Conservation (phyloP, 2,113 vertebrate genomes). For the Carassius carassius region DNA sequence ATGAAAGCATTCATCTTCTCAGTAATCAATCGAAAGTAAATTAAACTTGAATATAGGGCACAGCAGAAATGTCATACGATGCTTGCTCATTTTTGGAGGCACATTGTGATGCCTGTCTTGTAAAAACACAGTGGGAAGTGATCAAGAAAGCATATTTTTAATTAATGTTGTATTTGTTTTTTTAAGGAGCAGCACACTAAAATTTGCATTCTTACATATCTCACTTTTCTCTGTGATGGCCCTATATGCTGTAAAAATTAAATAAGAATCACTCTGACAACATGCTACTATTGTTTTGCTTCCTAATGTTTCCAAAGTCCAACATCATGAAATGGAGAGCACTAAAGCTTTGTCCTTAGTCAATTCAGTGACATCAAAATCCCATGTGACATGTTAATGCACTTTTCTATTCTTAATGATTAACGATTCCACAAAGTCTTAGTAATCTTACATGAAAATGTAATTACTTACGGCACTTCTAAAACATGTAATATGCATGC, state of each 20-base stretch:
- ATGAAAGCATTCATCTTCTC: slow-evolving; percentile 75
- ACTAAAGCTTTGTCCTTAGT: neutral
- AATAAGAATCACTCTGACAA: neutral
- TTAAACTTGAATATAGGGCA: slow-evolving; percentile 77
- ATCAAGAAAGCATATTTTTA: neutral
- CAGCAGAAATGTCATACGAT: slow-evolving; percentile 45
- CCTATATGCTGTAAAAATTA: neutral
- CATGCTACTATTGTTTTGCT: neutral
- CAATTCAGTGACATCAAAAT: neutral
- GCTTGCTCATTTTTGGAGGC: slow-evolving; percentile 33
- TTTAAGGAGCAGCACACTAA: neutral
- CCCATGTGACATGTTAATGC: neutral
- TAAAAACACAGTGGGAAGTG: slow-evolving; percentile 1
- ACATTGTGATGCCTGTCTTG: slow-evolving; percentile 44
- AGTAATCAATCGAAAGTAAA: slow-evolving; percentile 82
- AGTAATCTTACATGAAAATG: neutral
- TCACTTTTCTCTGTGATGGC: neutral
- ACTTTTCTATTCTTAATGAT: neutral
- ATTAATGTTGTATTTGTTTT: neutral
- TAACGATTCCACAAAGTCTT: neutral
- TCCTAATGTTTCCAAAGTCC: neutral
- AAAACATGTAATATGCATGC: neutral
- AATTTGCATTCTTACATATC: neutral
- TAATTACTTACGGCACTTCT: neutral
- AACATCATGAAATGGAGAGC: neutral